Base-by-base conservation (phyloP, 2,797 vertebrate species). In the Sebastes oblongus region DNA sequence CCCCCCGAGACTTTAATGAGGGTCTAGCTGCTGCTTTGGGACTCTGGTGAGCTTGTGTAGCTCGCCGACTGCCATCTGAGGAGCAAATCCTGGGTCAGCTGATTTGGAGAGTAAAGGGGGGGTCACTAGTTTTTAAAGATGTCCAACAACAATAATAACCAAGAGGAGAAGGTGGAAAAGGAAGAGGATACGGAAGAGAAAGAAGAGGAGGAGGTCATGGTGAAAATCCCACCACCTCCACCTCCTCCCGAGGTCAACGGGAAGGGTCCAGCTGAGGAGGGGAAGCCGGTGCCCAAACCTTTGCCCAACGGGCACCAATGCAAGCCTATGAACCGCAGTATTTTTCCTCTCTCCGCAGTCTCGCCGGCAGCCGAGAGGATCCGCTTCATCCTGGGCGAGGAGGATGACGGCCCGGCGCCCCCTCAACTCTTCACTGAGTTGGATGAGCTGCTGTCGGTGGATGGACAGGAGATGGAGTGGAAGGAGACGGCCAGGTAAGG, bases 381-480 rank as follows among this genome's bases (percentile, higher is more conserved):
- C 90, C 97, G 98, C 74, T 99, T 98, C 95, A 99, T 99, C 75
- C 93, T 99, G 6, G 98, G 98, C 2, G 98, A 99, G 90, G 98
- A 99, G 1, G 98, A 99, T 92, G 98, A 99, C 69, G 97, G 97
- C 54, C 98, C 98, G 0, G 94, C 98, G 0, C 97, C 97, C 3
- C 98, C 98, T 0, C 98, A 99, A 77, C 98, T 99, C 91, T 99
- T 99, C 94, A 99, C 98, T 0, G 98, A 99, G 94, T 89, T 99
- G 95, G 98, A 99, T 14, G 98, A 99, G 73, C 96, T 99, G 11
- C 95, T 99, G 93, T 96, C 97, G 0, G 94, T 98, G 71, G 98
- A 99, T 1, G 98, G 98, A 5, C 98, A 99, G 90, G 98, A 99
- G 92, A 98, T 99, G 98, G 98, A 99, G 77, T 99, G 98, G 98